Evolutionary conservation across 2,797 vertebrate genomes (phyloP).

Genomic region (Alouatta caraya): DNA sequence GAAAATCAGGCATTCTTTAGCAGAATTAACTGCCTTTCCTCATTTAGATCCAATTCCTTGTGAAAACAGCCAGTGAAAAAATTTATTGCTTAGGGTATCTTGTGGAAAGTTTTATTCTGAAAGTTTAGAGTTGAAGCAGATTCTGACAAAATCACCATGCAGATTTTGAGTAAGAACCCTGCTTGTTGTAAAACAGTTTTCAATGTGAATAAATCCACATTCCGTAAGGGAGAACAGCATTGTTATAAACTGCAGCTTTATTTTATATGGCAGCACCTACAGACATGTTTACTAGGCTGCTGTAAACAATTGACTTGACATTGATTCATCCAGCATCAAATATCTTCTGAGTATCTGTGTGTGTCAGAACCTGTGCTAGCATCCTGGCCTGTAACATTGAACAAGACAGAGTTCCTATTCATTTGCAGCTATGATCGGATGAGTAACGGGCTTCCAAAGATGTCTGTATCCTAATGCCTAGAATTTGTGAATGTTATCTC

Average conservation of each 20-base stretch:
- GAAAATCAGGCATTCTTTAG: slow-evolving; percentile 15
- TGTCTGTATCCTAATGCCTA: neutral
- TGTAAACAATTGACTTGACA: neutral
- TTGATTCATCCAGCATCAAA: neutral
- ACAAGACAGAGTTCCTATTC: neutral
- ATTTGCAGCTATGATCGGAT: neutral
- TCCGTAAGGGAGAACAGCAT: neutral
- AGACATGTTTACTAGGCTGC: neutral
- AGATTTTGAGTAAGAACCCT: slow-evolving; percentile 28
- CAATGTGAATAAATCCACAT: slow-evolving; percentile 7
- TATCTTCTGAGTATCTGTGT: neutral
- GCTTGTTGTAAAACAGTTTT: slow-evolving; percentile 17
- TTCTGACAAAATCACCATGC: slow-evolving; percentile 57
- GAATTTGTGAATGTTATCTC: neutral
- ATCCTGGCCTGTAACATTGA: neutral
- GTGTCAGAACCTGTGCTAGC: neutral
- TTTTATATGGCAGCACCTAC: neutral
- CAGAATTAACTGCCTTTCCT: slow-evolving; percentile 14
- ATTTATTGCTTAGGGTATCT: slow-evolving; percentile 42
- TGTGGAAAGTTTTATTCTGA: slow-evolving; percentile 37
- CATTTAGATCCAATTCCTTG: slow-evolving; percentile 31
- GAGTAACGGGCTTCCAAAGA: neutral
- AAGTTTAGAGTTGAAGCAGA: slow-evolving; percentile 50
- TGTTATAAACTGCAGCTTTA: slow-evolving; percentile 26
- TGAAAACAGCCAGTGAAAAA: slow-evolving; percentile 41